Evolutionary conservation across 2,113 vertebrate genomes (phyloP), one percentile per base, ranked within the genome.

Genomic region (Ranitomeya imitator): DNA sequence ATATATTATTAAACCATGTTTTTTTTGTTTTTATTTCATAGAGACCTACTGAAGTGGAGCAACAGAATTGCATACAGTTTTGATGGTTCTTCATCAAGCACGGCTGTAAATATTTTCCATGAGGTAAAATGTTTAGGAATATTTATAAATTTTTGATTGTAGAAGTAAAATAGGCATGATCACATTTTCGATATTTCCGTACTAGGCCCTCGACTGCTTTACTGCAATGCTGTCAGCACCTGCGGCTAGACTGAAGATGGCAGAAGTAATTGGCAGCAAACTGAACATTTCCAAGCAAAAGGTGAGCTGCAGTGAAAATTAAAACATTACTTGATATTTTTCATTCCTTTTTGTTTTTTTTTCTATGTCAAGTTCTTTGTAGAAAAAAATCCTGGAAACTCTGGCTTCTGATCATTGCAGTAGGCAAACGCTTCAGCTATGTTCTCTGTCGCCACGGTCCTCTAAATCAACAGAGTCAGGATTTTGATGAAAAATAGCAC

Each of bases 41-140:
- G 98, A 93, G 98, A 99, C 90, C 93, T 99, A 5, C 92, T 99
- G 91, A 99, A 99, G 79, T 99, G 98, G 98, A 99, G 97, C 85
- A 96, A 97, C 90, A 95, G 98, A 81, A 96, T 99, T 92, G 94
- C 92, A 16, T 91, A 93, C 90, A 95, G 93, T 91, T 99, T 99
- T n/a, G 94, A 98, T 90, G 94, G 92, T 90, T 90, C 93, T 61
- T 96, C 96, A 12, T 91, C 96, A 26, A 90, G 94, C 77, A 95
- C 96, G 21, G 94, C 96, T 26, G 93, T 98, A 79, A 94, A 93
- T 79, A 96, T 99, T 95, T 99, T 99, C 93, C 96, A 96, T 79
- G 98, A 99, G 97, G 98, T 99, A 88, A 91, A 93, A 79, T 60
- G 69, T 18, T 89, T 12, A 12, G 7, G 21, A 37, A 83, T 51